Base-by-base conservation (phyloP, 2,888 invertebrate genomes). In the Furcula furcula region DNA sequence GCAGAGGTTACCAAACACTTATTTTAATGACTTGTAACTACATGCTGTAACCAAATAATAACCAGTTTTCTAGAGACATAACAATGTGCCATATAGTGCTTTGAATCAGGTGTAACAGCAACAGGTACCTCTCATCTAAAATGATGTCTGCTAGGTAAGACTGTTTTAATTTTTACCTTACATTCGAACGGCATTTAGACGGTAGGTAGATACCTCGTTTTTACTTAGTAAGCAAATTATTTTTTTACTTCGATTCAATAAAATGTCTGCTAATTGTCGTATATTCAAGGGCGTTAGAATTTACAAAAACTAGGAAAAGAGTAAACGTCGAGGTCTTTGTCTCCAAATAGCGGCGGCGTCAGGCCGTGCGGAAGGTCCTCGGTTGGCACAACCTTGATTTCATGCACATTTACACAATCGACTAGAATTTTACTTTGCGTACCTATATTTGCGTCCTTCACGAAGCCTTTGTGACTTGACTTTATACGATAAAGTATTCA, bases 271-370 rank as follows among this genome's bases (percentile, higher is more conserved):
- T 59, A 59, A 61, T 60, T 64, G 62, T 66, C 60, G 44, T 57
- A n/a, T n/a, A 55, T 62, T 67, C 81, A 83, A 83, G 81, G 85
- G 73, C 78, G 57, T 65, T 67, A 70, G 65, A 68, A 65, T 77
- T 75, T 65, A 72, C 68, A 73, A 74, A 71, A 79, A 82, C 72
- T 78, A 83, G 82, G 83, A 84, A 86, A 83, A 78, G 66, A 76
- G 64, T 65, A 57, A 63, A 53, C 59, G 56, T 56, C 68, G 75
- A 75, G 74, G 78, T 70, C 79, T 80, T 67, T 80, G 74, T 79
- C 71, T 66, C 70, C 70, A 67, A 78, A 74, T 54, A 57, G 57
- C 63, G 56, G 57, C 63, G 56, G 62, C 68, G 79, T 79, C 77
- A 75, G 71, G 67, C 65, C 58, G 61, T 54, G 70, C 81, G 80